Evolutionary conservation across 2,888 invertebrate genomes (phyloP).

Genomic region (Chrysotoxum bicinctum): DNA sequence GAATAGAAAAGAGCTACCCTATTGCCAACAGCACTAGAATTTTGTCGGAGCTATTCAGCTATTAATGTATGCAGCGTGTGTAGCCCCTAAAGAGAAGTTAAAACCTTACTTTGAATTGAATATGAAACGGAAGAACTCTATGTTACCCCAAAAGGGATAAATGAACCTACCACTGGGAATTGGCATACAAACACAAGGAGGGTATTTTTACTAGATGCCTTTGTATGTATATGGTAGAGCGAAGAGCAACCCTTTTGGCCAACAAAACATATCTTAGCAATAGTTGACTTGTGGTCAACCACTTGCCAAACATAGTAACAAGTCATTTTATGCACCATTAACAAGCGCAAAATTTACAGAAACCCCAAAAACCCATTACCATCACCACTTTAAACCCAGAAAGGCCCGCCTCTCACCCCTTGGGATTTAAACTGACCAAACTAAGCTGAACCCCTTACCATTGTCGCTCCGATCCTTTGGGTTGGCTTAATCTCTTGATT

Average conservation of each 20-base stretch:
- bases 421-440: constrained; percentile 25
- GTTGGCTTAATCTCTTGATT: constrained; percentile 70
- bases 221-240: constrained; percentile 24
- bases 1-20: background rate
- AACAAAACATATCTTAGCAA: constrained; percentile 70
- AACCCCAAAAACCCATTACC: constrained; percentile 72
- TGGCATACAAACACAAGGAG: constrained; percentile 9
- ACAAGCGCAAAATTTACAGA: constrained; percentile 72
- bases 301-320: constrained; percentile 74
- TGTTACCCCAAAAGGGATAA: constrained; percentile 29
- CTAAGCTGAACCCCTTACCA: constrained; percentile 1
- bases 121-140: constrained; percentile 50
- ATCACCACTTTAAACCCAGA: constrained; percentile 59
- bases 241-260: constrained; percentile 74
- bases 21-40: background rate
- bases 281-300: constrained; percentile 73
- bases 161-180: constrained; percentile 8
- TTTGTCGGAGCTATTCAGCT: background rate
- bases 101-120: constrained; percentile 58
- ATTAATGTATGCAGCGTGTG: constrained; percentile 56
- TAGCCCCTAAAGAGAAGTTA: constrained; percentile 50
- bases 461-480: constrained; percentile 25
- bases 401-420: constrained; percentile 19
- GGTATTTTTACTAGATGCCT: background rate
- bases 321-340: constrained; percentile 75